Conservation (phyloP, 2,888 invertebrate species). For the Ypsolopha sequella region DNA sequence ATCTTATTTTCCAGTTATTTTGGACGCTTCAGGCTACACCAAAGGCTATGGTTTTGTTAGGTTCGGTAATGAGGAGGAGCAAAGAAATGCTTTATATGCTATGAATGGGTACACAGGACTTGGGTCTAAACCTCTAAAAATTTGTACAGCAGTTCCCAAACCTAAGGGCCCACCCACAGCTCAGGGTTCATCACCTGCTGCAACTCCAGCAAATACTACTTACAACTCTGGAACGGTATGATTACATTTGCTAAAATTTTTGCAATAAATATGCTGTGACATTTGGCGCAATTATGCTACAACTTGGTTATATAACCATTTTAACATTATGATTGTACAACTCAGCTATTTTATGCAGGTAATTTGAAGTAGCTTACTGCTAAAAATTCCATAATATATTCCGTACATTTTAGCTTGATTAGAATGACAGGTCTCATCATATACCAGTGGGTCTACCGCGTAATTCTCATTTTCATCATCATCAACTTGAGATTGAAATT, state of each 20-base stretch:
- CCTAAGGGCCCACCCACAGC: conserved; percentile 70
- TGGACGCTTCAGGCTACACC: conserved; percentile 90
- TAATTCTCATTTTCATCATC: too few relatives aligned
- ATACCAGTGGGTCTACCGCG: too few relatives aligned
- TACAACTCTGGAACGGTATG: conserved; percentile 30
- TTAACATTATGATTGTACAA: too few relatives aligned
- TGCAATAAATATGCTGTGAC: too few relatives aligned
- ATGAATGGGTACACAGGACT: conserved; percentile 95
- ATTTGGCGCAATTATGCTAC: too few relatives aligned
- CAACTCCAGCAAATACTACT: conserved; percentile 16
- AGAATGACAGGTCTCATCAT: too few relatives aligned
- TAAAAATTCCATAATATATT: too few relatives aligned
- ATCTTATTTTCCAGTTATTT: conserved; percentile 78
- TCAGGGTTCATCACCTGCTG: conserved; percentile 27
- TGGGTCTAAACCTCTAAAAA: conserved; percentile 89
- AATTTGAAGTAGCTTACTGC: too few relatives aligned
- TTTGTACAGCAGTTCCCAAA: conserved; percentile 93
- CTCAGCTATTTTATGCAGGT: too few relatives aligned
- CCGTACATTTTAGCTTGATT: too few relatives aligned
- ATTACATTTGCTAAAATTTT: conserved; percentile 6
- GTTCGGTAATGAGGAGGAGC: conserved; percentile 94
- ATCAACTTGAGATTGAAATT: too few relatives aligned
- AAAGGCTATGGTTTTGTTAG: conserved; percentile 97
- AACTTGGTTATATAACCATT: too few relatives aligned
- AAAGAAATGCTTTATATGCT: conserved; percentile 90